Evolutionary conservation across 1,140 invertebrate species (phyloP).

Genomic region (Philotrypesis tridentata): DNA sequence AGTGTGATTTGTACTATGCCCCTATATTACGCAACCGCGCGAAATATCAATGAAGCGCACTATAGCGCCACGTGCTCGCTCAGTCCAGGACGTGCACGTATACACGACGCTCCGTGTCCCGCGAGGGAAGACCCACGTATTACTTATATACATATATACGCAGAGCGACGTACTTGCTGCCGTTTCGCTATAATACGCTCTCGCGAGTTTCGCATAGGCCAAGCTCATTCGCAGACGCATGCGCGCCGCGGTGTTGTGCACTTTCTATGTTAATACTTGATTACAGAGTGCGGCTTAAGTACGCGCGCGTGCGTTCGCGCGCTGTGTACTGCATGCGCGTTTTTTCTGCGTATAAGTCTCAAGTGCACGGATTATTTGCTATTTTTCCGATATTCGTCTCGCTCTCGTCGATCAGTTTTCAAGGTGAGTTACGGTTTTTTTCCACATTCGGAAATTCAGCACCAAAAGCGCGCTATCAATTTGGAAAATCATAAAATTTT

Average conservation of each 20-base stretch:
- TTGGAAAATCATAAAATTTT: too few species aligned
- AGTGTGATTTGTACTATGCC: background rate
- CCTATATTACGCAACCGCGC: background rate
- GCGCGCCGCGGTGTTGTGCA: background rate
- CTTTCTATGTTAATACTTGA: background rate
- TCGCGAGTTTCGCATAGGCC: background rate
- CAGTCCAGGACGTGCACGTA: background rate
- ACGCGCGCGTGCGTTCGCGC: too few species aligned
- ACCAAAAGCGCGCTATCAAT: too few species aligned
- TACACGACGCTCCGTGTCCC: background rate
- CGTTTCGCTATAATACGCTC: background rate
- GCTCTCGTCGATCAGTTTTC: too few species aligned
- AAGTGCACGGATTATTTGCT: too few species aligned
- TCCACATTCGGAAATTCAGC: too few species aligned
- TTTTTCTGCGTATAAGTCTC: too few species aligned
- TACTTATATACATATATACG: too few species aligned
- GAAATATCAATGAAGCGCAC: constrained; percentile 5
- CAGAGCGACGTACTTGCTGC: background rate
- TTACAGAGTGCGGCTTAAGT: too few species aligned
- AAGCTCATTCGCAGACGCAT: background rate
- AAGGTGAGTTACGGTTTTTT: too few species aligned
- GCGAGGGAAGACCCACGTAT: constrained; percentile 7
- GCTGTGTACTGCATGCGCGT: too few species aligned
- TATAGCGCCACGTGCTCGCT: background rate
- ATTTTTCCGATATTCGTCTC: too few species aligned